Conservation (phyloP, 2,113 vertebrate genomes). For the Muscicapa adusta region DNA sequence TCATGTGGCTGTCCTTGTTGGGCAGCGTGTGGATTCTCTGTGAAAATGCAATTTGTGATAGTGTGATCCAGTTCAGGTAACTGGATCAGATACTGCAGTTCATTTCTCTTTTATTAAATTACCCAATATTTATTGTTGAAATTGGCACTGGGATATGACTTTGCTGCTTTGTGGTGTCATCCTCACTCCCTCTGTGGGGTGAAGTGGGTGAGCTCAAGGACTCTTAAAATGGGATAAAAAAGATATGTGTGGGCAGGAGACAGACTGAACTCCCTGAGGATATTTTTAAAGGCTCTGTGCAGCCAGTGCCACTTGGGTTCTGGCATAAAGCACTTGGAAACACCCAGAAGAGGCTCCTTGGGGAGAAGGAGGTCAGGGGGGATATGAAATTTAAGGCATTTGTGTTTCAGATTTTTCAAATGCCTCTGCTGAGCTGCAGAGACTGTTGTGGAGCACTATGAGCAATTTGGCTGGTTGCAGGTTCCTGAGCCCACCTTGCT, state of each 20-base stretch:
- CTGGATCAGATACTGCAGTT: neutral
- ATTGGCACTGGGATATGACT: neutral
- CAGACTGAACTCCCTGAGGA: neutral
- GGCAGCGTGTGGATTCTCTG: rapidly evolving
- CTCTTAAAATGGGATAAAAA: rapidly evolving
- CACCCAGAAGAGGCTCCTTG: neutral
- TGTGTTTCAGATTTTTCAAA: neutral
- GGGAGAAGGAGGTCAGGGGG: too few relatives aligned
- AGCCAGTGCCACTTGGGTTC: neutral
- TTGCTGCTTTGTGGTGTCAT: neutral
- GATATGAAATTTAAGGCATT: neutral
- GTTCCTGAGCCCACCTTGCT: neutral
- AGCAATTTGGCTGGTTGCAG: rapidly evolving
- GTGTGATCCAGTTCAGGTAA: too few relatives aligned
- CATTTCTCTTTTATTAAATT: neutral
- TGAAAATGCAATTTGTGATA: neutral
- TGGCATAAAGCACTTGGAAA: neutral
- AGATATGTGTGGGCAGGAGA: neutral
- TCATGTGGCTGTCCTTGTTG: rapidly evolving
- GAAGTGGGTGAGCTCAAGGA: neutral
- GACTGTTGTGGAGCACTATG: too few relatives aligned
- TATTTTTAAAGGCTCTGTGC: neutral
- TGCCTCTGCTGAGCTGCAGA: neutral
- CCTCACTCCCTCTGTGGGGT: rapidly evolving
- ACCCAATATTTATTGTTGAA: neutral